phyloP scores from a whole-genome alignment of 2,113 vertebrate genomes.

The Hippocampus comes region DNA sequence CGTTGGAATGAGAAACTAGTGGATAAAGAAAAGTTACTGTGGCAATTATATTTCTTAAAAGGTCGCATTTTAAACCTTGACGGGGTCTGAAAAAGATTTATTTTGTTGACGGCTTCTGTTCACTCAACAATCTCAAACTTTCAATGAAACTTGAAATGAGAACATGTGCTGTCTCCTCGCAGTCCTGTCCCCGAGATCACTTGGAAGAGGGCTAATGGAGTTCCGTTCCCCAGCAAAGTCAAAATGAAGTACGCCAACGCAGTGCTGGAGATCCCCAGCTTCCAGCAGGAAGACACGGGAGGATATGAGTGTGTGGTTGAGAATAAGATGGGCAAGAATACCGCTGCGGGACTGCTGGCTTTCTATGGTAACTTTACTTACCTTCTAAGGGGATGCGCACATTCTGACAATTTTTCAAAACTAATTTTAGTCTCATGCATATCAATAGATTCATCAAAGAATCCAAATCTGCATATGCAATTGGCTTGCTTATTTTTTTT shows the following conservation, averaged over 20 bases:
- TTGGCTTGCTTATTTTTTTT: not conserved
- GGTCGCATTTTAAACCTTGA: conserved; percentile 14
- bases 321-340: conserved; percentile 88
- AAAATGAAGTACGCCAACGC: conserved; percentile 84
- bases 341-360: conserved; percentile 83
- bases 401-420: not conserved
- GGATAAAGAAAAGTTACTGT: conserved; percentile 26
- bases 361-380: conserved; percentile 78
- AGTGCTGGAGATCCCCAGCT: conserved; percentile 88
- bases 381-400: not conserved
- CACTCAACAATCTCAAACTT: conserved; percentile 16
- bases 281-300: conserved; percentile 90
- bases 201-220: conserved; percentile 87
- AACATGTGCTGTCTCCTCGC: conserved; percentile 24
- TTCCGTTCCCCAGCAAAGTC: conserved; percentile 85
- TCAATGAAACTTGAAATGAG: conserved; percentile 9
- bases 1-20: conserved; percentile 26
- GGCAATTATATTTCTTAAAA: conserved; percentile 47
- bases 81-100: conserved; percentile 25
- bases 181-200: conserved; percentile 91
- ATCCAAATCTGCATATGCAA: not conserved
- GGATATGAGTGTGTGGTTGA: conserved; percentile 91
- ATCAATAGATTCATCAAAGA: not conserved
- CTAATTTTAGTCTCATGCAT: not conserved
- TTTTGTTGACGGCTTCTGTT: conserved; percentile 31